Conservation (phyloP, 2,888 invertebrate species). For the Heliconius sara region DNA sequence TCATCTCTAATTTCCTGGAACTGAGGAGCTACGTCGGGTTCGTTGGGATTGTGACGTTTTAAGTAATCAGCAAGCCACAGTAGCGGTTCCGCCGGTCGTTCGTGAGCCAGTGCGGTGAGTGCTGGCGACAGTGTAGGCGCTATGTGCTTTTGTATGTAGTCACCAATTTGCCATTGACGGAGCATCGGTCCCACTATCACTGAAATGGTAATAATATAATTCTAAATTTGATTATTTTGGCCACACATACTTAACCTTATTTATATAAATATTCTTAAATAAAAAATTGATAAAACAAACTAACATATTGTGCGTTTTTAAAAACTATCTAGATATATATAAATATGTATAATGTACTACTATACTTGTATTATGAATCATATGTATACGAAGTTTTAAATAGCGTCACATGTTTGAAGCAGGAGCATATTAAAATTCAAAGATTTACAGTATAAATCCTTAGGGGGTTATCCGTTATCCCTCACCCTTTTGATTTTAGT, state of each 20-base stretch:
- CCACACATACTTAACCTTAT: too few relatives aligned
- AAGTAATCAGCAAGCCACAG: slow-evolving; percentile 91
- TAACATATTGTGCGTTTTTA: too few relatives aligned
- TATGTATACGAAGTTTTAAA: background rate
- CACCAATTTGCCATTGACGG: slow-evolving; percentile 84
- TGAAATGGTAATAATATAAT: slow-evolving; percentile 57
- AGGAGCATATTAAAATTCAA: background rate
- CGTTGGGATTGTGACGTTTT: slow-evolving; percentile 89
- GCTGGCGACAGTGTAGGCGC: slow-evolving; percentile 86
- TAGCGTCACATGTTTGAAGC: background rate
- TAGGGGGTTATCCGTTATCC: slow-evolving; percentile 4
- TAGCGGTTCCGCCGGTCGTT: slow-evolving; percentile 90
- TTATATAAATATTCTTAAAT: background rate
- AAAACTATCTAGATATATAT: too few relatives aligned
- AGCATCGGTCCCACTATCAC: slow-evolving; percentile 90
- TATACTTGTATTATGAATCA: too few relatives aligned
- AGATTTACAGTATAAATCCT: background rate
- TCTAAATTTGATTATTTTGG: too few relatives aligned
- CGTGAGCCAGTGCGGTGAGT: slow-evolving; percentile 86
- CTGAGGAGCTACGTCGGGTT: slow-evolving; percentile 78
- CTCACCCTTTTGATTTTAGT: slow-evolving; percentile 23
- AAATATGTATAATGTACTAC: too few relatives aligned
- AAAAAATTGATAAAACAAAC: background rate
- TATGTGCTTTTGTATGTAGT: slow-evolving; percentile 88
- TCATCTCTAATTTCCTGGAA: slow-evolving; percentile 60